phyloP scores from a whole-genome alignment of 2,113 vertebrate genomes.

The Varanus komodoensis region DNA sequence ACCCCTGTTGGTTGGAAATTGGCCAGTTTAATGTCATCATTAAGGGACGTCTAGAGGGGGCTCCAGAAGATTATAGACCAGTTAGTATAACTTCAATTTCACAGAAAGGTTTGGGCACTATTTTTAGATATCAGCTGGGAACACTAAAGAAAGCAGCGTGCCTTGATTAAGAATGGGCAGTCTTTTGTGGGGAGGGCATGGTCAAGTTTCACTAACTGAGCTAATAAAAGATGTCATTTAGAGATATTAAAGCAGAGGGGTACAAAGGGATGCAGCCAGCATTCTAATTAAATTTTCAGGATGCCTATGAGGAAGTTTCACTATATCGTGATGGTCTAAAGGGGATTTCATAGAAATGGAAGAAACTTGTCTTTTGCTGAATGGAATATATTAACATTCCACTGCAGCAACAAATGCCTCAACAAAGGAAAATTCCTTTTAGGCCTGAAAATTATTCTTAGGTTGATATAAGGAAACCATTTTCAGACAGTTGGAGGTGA shows the following conservation, averaged over 20 bases:
- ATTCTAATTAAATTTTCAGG: slow-evolving; percentile 61
- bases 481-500: background rate
- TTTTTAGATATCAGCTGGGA: slow-evolving; percentile 55
- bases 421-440: background rate
- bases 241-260: slow-evolving; percentile 57
- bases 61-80: slow-evolving; percentile 31
- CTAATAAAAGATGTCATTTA: slow-evolving; percentile 58
- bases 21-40: slow-evolving; percentile 35
- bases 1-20: slow-evolving; percentile 40
- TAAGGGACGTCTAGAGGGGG: slow-evolving; percentile 37
- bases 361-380: background rate
- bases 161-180: slow-evolving; percentile 54
- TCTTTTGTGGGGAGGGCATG: slow-evolving; percentile 36
- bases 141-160: slow-evolving; percentile 31
- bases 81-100: slow-evolving; percentile 50
- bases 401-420: slow-evolving; percentile 22
- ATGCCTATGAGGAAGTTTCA: slow-evolving; percentile 46
- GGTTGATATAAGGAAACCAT: background rate
- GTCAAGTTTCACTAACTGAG: slow-evolving; percentile 55
- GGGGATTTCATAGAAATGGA: slow-evolving; percentile 25
- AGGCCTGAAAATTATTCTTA: slow-evolving; percentile 31
- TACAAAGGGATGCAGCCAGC: slow-evolving; percentile 51
- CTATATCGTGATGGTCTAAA: slow-evolving; percentile 30
- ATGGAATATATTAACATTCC: slow-evolving; percentile 28
- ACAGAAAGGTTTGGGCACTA: slow-evolving; percentile 37